Evolutionary conservation across 1,140 invertebrate genomes (phyloP), one percentile per base, ranked within the genome.

Genomic region (Megalopta genalis): DNA sequence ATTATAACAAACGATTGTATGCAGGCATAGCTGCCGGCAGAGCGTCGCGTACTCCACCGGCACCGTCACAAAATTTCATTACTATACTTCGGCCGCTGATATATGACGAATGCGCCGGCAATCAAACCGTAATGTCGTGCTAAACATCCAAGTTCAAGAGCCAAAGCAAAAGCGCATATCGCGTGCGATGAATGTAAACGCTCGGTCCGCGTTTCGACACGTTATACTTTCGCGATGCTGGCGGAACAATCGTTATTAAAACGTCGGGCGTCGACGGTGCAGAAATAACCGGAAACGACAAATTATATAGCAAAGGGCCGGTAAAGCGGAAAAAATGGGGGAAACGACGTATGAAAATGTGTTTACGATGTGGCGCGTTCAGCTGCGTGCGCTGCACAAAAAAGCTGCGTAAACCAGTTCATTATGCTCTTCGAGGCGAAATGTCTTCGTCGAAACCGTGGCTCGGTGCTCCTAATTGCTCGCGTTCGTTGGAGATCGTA

Each of bases 211-310:
- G 63, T 21, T 65, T 65, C 23, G 63, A 63, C 8, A 23, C 25
- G 12, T 60, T 32, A 63, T 10, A 9, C 64, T 52, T 52, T 64
- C 18, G 39, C 18, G n/a, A 14, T 25, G 12, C 0, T 1, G 1
- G 37, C 21, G 1, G 16, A 77, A 69, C 57, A 57, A 18, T 39
- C 8, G 32, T 66, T 75, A 42, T 54, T 57, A 68, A 76, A 68
- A 73, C 9, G 37, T 25, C 14, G 37, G 9, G n/a, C 18, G 32
- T 0, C 42, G 12, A 21, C 42, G 37, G 18, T 1, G 9, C 16
- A 6, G 3, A 12, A 4, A 9, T 25, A 65, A 66, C 46, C 16
- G 65, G 62, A 66, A 21, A 39, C 32, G 32, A 65, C 32, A 66
- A 52, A 52, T 54, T 64, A 60, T 46, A 21, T 2, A 7, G 27